Conservation (phyloP, 2,888 invertebrate genomes). For the Chalcosyrphus nemorum region DNA sequence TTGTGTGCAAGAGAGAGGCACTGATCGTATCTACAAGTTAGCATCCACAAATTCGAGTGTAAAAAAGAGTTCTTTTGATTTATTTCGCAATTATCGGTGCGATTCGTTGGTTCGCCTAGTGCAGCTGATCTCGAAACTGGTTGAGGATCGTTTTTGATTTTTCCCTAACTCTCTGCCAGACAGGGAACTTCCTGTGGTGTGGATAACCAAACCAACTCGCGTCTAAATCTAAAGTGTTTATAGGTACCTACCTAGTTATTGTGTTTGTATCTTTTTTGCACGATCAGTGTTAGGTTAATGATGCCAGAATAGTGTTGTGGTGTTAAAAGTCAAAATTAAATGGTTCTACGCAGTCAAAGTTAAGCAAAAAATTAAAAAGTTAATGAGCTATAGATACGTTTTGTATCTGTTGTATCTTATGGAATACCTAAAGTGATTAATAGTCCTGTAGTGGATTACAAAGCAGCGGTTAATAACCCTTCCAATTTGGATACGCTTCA, state of each 20-base stretch:
- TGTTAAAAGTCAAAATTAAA: conserved; percentile 13
- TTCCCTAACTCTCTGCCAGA: neutral
- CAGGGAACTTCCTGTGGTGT: conserved; percentile 41
- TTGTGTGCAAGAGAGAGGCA: neutral
- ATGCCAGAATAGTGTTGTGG: neutral
- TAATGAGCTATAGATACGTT: conserved; percentile 35
- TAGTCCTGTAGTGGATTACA: conserved; percentile 56
- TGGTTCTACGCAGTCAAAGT: conserved; percentile 22
- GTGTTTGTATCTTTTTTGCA: conserved; percentile 27
- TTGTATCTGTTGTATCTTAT: conserved; percentile 28
- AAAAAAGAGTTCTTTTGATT: conserved; percentile 53
- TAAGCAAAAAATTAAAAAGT: conserved; percentile 33
- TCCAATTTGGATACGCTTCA: conserved; percentile 57
- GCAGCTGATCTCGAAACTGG: conserved; percentile 31
- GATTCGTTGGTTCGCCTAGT: conserved; percentile 4
- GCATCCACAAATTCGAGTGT: conserved; percentile 33
- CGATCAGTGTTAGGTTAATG: conserved; percentile 13
- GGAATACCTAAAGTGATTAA: conserved; percentile 37
- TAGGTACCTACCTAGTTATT: no score
- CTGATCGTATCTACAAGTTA: conserved; percentile 7
- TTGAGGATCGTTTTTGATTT: conserved; percentile 25
- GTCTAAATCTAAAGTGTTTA: no score
- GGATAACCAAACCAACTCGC: conserved; percentile 4
- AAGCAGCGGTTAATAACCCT: conserved; percentile 56
- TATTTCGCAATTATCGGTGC: conserved; percentile 28